Base-by-base conservation (phyloP, 2,888 invertebrate genomes). In the Empis stercorea region DNA sequence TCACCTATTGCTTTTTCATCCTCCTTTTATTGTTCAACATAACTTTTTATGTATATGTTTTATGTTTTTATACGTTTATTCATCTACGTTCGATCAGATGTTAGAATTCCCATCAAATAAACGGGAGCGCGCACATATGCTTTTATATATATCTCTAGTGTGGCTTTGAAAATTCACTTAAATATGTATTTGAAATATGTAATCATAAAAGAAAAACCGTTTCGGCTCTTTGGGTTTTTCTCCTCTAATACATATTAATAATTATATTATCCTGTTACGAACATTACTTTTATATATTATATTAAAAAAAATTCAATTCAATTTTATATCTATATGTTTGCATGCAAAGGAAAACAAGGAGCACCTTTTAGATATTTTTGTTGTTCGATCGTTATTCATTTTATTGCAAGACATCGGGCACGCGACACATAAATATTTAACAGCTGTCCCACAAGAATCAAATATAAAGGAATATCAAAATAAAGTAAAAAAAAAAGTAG, bases 381-480 rank as follows among this genome's bases (percentile, higher is more conserved):
- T 30, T 16, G n/a, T 32, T 43, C 30, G 43, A 20, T 43, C 30
- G 30, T 32, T 32, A 16, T 34, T 43, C 43, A 75, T 75, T 68
- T 73, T 75, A 55, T 70, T 73, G 55, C 70, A 74, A 57, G 70
- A 70, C 61, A 76, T 76, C 61, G 64, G 75, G 70, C 79, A 79
- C 73, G 75, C 80, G 70, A 74, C 80, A 55, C 79, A 79, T 60
- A 78, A 78, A n/a, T n/a, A 64, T 70, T 74, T 64, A 75, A 75
- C 66, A 77, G 76, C 72, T 76, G 75, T 71, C 66, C 72, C 61
- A 64, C 72, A 76, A 74, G 62, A 70, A 70, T 56, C 72, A 71
- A n/a, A n/a, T 40, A 48, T 48, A 50, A 45, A 41, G 43, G 40
- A 49, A 38, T 51, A 42, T 43, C 43, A 48, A 41, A 41, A 40